Conservation (phyloP, 2,113 vertebrate genomes). For the Microcebus griseorufus region DNA sequence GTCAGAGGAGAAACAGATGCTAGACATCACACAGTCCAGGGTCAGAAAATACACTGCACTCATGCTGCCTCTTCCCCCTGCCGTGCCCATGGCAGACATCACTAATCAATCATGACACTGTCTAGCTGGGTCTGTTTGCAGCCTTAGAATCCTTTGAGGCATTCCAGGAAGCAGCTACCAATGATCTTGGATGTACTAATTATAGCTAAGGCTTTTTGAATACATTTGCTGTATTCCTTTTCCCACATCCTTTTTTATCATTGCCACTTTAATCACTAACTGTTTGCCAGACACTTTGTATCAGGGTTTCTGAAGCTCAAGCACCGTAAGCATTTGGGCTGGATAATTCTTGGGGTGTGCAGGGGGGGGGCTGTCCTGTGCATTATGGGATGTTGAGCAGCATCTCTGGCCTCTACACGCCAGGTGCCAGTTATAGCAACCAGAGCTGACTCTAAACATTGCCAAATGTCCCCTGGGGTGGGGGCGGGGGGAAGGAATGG, state of each 20-base stretch:
- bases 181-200: not conserved
- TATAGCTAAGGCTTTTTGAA: not conserved
- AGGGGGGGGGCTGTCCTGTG: not conserved
- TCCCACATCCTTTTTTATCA: not conserved
- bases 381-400: not conserved
- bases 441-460: not conserved
- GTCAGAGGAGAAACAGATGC: constrained; percentile 70
- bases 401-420: not conserved
- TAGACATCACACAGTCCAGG: constrained; percentile 45
- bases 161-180: not conserved
- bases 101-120: constrained; percentile 73
- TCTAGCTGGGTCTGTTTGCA: constrained; percentile 22
- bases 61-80: constrained; percentile 10
- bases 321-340: not conserved
- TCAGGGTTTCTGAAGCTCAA: not conserved
- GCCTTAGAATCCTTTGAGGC: not conserved
- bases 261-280: not conserved
- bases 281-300: not conserved
- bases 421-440: not conserved
- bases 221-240: not conserved
- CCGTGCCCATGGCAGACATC: constrained; percentile 68
- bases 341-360: not conserved
- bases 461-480: not conserved
- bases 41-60: constrained; percentile 49
- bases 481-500: fast-evolving